Evolutionary conservation across 2,888 invertebrate species (phyloP).

Genomic region (Yponomeuta cagnagella): DNA sequence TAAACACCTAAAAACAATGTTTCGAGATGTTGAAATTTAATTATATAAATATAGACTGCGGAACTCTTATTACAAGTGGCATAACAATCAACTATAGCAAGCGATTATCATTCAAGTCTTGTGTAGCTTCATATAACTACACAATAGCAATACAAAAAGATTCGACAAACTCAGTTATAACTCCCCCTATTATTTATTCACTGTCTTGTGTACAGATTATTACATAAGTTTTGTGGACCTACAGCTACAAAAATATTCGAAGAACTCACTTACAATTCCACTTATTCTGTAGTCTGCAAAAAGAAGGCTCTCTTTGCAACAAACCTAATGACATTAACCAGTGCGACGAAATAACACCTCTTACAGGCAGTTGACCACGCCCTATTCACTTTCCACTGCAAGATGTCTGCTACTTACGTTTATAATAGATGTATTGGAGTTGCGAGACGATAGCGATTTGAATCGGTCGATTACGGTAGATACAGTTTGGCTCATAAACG

Average conservation of each 20-base stretch:
- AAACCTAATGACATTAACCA: neutral
- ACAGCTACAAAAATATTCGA: neutral
- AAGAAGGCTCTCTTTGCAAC: neutral
- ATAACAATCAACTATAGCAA: too few species aligned
- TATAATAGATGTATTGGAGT: conserved; percentile 50
- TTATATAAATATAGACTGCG: too few species aligned
- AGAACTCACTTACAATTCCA: neutral
- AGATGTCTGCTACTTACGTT: conserved; percentile 25
- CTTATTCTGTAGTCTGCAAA: neutral
- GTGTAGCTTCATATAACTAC: too few species aligned
- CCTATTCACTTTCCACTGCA: conserved; percentile 7
- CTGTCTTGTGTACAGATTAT: too few species aligned
- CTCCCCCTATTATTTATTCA: too few species aligned
- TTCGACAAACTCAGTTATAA: too few species aligned
- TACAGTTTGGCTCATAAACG: neutral
- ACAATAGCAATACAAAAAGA: too few species aligned
- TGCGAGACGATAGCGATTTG: neutral
- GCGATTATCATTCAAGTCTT: too few species aligned
- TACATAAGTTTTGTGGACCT: too few species aligned
- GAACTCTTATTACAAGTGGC: too few species aligned
- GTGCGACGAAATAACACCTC: neutral
- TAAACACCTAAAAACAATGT: too few species aligned
- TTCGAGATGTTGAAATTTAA: too few species aligned
- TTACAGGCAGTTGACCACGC: neutral
- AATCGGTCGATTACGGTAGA: neutral